Evolutionary conservation across 2,113 vertebrate genomes (phyloP).

Genomic region (Hippocampus mohnikei): DNA sequence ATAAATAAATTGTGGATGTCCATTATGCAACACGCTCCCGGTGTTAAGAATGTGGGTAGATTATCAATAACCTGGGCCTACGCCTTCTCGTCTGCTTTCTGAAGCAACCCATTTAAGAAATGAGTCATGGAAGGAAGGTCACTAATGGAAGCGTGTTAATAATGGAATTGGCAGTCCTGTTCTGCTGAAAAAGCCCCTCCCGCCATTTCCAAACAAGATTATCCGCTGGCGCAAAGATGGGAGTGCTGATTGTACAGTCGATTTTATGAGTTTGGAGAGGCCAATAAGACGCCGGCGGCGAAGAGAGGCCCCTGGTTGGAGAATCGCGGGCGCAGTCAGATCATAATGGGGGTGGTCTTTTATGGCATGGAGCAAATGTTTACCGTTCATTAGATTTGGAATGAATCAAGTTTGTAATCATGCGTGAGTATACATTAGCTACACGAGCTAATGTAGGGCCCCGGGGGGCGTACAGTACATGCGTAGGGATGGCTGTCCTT

Average conservation of each 20-base stretch:
- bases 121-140: constrained; percentile 40
- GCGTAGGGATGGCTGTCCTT: not conserved
- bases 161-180: constrained; percentile 55
- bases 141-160: constrained; percentile 39
- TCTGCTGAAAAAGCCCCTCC: constrained; percentile 13
- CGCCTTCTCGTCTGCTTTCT: constrained; percentile 13
- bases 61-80: constrained; percentile 2
- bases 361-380: constrained; percentile 26
- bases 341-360: constrained; percentile 21
- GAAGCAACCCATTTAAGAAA: constrained; percentile 50
- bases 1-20: too few species aligned
- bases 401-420: constrained; percentile 53
- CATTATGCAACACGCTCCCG: not conserved
- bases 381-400: constrained; percentile 51
- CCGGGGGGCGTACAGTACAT: constrained; percentile 15
- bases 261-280: constrained; percentile 11
- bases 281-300: constrained; percentile 4
- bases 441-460: constrained; percentile 53
- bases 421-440: constrained; percentile 24
- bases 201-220: constrained; percentile 33
- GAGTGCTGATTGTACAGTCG: constrained; percentile 6
- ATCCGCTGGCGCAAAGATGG: constrained; percentile 13
- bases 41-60: constrained; percentile 21
- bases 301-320: constrained; percentile 8
- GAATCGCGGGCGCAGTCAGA: constrained; percentile 10